phyloP scores from a whole-genome alignment of 2,797 vertebrate species.

The Myotis vivesi region DNA sequence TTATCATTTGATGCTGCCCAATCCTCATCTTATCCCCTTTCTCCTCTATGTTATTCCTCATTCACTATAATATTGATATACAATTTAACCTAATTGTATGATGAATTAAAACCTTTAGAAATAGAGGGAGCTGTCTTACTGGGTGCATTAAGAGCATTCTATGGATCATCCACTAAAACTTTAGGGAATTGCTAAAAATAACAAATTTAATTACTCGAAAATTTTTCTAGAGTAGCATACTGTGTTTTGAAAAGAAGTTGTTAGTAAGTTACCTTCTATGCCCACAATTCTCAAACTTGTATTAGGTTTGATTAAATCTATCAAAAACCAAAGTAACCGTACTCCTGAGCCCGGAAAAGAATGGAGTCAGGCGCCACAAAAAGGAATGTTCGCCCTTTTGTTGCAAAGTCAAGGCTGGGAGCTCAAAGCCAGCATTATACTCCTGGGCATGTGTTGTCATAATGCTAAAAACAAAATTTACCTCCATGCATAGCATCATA shows the following conservation, averaged over 20 bases:
- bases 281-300: background rate
- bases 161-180: background rate
- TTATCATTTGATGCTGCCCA: slow-evolving; percentile 36
- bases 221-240: background rate
- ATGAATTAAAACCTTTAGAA: background rate
- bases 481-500: background rate
- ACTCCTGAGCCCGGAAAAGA: background rate
- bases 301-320: slow-evolving; percentile 47
- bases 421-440: background rate
- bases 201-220: slow-evolving; percentile 28
- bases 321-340: slow-evolving; percentile 54
- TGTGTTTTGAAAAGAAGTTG: background rate
- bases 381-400: background rate
- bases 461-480: slow-evolving; percentile 1
- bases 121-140: background rate
- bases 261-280: background rate
- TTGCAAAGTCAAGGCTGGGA: background rate
- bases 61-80: background rate
- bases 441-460: rapidly evolving
- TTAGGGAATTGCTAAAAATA: background rate
- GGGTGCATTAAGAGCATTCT: background rate
- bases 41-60: background rate
- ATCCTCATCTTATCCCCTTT: slow-evolving; percentile 4
- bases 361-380: background rate
- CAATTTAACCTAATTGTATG: slow-evolving; percentile 1